phyloP scores from a whole-genome alignment of 2,797 vertebrate species.

The Rhinatrema bivittatum region DNA sequence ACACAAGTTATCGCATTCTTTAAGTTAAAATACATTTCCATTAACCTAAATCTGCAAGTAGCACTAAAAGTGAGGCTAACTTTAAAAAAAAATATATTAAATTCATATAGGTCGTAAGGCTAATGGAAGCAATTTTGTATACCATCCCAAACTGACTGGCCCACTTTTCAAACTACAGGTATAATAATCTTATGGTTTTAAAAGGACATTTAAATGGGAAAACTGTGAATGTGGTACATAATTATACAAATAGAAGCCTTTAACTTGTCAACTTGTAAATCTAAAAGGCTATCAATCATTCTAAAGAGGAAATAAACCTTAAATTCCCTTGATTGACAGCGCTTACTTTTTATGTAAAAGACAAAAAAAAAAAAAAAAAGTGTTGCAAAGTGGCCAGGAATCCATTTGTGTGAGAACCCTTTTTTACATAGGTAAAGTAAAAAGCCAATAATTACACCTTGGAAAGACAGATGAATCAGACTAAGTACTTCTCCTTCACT shows the following conservation, averaged over 20 bases:
- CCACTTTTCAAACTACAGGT: constrained; percentile 71
- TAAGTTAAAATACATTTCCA: constrained; percentile 62
- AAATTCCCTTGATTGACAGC: constrained; percentile 75
- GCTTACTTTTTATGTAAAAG: constrained; percentile 61
- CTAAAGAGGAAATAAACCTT: constrained; percentile 70
- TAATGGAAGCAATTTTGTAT: constrained; percentile 76
- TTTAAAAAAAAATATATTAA: constrained; percentile 63
- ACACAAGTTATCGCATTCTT: constrained; percentile 46
- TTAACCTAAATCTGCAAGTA: constrained; percentile 66
- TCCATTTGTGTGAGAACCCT: constrained; percentile 73
- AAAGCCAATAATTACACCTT: constrained; percentile 71
- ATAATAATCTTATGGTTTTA: constrained; percentile 71
- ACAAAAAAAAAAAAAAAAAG: constrained; percentile 26
- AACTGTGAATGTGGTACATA: constrained; percentile 76
- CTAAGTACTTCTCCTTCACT: constrained; percentile 64
- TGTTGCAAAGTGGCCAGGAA: constrained; percentile 65
- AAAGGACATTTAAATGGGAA: constrained; percentile 81
- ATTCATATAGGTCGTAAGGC: constrained; percentile 73
- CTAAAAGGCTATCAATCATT: constrained; percentile 81
- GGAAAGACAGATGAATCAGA: constrained; percentile 71
- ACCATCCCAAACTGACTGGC: constrained; percentile 69
- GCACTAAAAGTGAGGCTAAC: constrained; percentile 53
- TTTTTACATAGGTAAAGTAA: constrained; percentile 71
- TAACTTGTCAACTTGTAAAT: constrained; percentile 82
- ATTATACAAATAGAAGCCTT: constrained; percentile 80